Conservation (phyloP, 2,888 invertebrate genomes). For the Papilio protenor region DNA sequence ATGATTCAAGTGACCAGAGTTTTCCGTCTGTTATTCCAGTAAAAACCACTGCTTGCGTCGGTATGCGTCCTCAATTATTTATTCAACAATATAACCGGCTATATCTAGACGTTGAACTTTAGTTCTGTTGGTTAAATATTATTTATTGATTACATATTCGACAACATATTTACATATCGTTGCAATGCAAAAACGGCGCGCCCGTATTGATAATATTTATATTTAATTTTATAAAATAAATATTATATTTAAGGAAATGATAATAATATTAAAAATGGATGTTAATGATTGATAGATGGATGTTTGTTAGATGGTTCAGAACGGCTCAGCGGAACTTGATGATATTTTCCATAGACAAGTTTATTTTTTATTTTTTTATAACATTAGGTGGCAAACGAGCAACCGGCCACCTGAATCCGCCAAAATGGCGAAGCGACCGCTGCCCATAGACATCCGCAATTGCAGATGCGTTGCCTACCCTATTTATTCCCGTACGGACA, state of each 20-base stretch:
- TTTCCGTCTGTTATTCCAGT: neutral
- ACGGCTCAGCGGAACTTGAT: no score
- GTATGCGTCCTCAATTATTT: conserved; percentile 34
- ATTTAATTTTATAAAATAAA: neutral
- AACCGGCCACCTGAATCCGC: no score
- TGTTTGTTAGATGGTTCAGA: no score
- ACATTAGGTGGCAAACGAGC: no score
- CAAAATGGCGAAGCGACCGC: no score
- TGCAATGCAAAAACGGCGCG: conserved; percentile 32
- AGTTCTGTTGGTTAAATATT: conserved; percentile 24
- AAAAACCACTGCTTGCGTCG: neutral
- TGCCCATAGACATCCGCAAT: no score
- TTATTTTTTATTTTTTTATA: no score
- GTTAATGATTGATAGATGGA: no score
- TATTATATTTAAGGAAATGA: neutral
- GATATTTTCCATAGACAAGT: no score
- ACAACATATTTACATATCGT: conserved; percentile 19
- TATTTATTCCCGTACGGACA: no score
- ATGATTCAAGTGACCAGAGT: neutral
- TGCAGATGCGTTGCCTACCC: no score
- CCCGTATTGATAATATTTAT: conserved; percentile 3
- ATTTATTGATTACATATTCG: conserved; percentile 26
- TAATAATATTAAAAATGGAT: neutral
- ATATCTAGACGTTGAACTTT: conserved; percentile 30
- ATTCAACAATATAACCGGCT: conserved; percentile 29